Conservation (phyloP, 2,888 invertebrate species). For the Diadromus collaris region DNA sequence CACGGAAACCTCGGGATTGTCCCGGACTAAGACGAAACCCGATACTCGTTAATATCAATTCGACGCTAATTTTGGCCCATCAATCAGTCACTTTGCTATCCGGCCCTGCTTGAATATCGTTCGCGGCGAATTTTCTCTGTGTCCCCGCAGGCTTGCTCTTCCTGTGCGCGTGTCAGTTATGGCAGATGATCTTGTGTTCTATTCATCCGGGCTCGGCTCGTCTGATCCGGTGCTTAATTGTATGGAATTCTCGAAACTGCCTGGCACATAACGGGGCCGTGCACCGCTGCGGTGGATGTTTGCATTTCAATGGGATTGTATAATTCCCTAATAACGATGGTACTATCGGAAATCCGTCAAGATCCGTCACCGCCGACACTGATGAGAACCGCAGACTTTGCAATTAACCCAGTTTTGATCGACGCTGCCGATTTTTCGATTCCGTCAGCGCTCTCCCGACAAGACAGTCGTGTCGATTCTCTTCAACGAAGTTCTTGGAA, state of each 20-base stretch:
- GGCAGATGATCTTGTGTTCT: slow-evolving; percentile 9
- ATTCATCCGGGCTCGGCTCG: not conserved
- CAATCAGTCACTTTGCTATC: slow-evolving; percentile 26
- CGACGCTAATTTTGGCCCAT: slow-evolving; percentile 31
- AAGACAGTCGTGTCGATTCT: not conserved
- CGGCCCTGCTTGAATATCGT: not conserved
- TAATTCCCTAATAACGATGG: slow-evolving; percentile 42
- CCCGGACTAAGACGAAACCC: slow-evolving; percentile 37
- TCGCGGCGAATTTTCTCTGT: not conserved
- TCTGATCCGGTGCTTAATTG: slow-evolving; percentile 11
- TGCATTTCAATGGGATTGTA: slow-evolving; percentile 24
- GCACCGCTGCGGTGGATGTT: slow-evolving; percentile 16
- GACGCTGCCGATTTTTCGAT: slow-evolving; percentile 14
- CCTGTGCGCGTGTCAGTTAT: not conserved
- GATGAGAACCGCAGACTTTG: slow-evolving; percentile 43
- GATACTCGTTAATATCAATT: slow-evolving; percentile 50
- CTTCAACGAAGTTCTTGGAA: not conserved
- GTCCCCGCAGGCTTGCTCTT: not conserved
- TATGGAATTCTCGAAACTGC: slow-evolving; percentile 6
- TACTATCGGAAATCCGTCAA: slow-evolving; percentile 46
- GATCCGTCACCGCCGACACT: slow-evolving; percentile 35
- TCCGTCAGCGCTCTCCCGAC: not conserved
- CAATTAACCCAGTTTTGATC: slow-evolving; percentile 58
- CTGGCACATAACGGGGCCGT: not conserved
- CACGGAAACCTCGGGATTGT: slow-evolving; percentile 18